Conservation (phyloP, 2,113 vertebrate genomes). For the Conger conger region DNA sequence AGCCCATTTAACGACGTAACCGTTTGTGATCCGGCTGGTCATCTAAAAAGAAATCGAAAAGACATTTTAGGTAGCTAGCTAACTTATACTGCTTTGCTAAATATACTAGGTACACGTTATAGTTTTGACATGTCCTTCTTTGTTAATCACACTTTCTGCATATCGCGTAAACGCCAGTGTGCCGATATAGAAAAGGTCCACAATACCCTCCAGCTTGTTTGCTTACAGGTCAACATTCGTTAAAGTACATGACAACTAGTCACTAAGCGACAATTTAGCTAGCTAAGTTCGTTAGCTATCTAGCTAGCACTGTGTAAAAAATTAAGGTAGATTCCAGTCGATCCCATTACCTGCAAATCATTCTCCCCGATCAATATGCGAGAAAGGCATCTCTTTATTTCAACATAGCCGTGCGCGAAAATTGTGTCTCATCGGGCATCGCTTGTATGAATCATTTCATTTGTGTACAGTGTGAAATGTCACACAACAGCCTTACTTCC, state of each 20-base stretch:
- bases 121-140: background rate
- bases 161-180: background rate
- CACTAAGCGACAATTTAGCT: background rate
- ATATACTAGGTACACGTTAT: background rate
- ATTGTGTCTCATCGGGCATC: background rate
- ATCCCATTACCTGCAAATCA: background rate
- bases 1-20: slow-evolving; percentile 1
- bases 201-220: background rate
- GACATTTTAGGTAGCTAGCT: background rate
- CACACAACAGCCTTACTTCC: slow-evolving; percentile 33
- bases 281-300: background rate
- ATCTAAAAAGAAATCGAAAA: slow-evolving; percentile 19
- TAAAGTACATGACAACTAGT: background rate
- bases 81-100: background rate
- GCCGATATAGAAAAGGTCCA: background rate
- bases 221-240: background rate
- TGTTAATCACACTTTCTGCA: too few species aligned
- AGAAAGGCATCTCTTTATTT: background rate
- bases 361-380: background rate
- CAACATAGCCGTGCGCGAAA: background rate
- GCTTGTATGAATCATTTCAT: background rate
- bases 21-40: background rate
- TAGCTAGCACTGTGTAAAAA: background rate
- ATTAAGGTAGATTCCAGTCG: background rate
- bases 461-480: slow-evolving; percentile 22